Percentiles rank a stretch among this genome's conserved stretches.
phyloP scores from a whole-genome alignment of 2,797 vertebrate genomes.

The Miichthys miiuy region DNA sequence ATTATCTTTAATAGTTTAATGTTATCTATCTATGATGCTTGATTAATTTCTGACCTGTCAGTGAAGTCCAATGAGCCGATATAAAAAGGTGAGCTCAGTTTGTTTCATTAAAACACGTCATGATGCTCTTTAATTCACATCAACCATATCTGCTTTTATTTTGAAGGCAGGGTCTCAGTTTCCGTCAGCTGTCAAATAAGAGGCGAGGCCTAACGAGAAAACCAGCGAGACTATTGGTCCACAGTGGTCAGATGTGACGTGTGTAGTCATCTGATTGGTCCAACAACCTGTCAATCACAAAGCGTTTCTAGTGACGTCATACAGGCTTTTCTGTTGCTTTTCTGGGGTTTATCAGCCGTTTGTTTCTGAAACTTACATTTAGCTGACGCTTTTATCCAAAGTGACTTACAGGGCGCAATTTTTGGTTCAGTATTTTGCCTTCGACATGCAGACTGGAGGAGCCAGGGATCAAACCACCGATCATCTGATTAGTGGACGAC shows the following conservation, averaged over 20 bases:
- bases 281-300: constrained; percentile 40
- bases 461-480: too few species aligned
- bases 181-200: neutral
- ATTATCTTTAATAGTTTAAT: too few species aligned
- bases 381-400: too few species aligned
- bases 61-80: too few species aligned
- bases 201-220: constrained; percentile 51
- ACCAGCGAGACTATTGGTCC: constrained; percentile 61
- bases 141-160: neutral
- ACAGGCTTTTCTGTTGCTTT: neutral
- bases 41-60: too few species aligned
- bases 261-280: constrained; percentile 63
- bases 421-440: too few species aligned
- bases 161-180: neutral
- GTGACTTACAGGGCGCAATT: too few species aligned
- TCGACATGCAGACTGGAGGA: too few species aligned
- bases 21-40: too few species aligned
- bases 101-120: too few species aligned
- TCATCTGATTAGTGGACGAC: too few species aligned
- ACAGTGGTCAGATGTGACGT: constrained; percentile 7
- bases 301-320: neutral
- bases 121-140: neutral
- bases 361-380: neutral
- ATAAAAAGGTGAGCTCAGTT: too few species aligned
- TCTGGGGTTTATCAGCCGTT: neutral